A percentile compares a stretch with the other conserved stretches of the same genome.
Evolutionary conservation across 2,113 vertebrate species (phyloP).

Genomic region (Muntiacus muntjak): DNA sequence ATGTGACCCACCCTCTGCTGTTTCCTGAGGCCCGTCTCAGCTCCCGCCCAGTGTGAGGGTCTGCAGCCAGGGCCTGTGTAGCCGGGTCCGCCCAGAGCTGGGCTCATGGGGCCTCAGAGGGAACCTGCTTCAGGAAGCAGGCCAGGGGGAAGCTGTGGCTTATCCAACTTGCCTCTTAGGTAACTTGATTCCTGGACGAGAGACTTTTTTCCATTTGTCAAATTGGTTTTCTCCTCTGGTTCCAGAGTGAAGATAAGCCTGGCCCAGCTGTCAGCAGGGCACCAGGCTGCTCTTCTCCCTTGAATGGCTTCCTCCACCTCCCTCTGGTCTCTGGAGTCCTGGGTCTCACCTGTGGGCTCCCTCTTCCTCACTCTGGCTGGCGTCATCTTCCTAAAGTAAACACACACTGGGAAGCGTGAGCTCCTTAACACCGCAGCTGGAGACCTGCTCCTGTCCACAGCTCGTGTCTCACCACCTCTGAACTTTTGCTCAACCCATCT

Average conservation of each 20-base stretch:
- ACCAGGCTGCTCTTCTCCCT: neutral
- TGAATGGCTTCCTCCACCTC: neutral
- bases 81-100: neutral
- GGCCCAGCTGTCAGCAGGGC: neutral
- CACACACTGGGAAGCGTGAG: neutral
- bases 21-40: neutral
- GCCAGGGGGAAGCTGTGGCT: neutral
- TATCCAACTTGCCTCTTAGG: neutral
- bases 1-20: neutral
- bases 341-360: neutral
- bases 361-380: neutral
- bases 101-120: neutral
- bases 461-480: neutral
- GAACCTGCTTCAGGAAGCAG: neutral
- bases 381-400: neutral
- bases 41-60: neutral
- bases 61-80: neutral
- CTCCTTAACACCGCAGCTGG: neutral
- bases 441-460: neutral
- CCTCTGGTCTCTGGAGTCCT: neutral
- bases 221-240: neutral
- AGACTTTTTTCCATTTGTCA: slow-evolving; percentile 36
- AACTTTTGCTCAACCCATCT: neutral
- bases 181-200: slow-evolving; percentile 27
- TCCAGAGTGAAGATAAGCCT: slow-evolving; percentile 25